These are phyloP conservation scores for Cydia splendana DNA, from an alignment of 1,140 invertebrate genomes.

Conservation along the genomic window DNA sequence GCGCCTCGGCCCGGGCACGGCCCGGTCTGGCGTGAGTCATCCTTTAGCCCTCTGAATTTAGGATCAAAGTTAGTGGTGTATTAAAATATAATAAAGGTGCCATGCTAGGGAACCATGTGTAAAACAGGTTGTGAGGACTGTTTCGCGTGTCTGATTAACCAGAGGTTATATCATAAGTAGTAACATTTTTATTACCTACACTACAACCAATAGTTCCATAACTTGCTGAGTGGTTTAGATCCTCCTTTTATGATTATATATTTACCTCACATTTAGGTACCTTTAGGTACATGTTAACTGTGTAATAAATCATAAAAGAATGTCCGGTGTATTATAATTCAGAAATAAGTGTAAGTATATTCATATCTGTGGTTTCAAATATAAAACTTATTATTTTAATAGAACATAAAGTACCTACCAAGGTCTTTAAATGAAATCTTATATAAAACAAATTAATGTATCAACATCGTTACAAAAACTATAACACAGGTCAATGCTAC, in stretches of 20 bases:
- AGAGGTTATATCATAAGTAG: background rate
- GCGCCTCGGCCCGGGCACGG: too few species aligned
- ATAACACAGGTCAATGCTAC: conserved; percentile 28
- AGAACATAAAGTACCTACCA: too few species aligned
- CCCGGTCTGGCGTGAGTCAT: too few species aligned
- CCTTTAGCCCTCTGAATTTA: too few species aligned
- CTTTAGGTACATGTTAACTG: too few species aligned
- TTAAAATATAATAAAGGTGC: background rate
- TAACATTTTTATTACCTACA: conserved; percentile 22
- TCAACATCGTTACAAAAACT: conserved; percentile 21
- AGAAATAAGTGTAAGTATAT: too few species aligned
- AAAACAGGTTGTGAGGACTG: background rate
- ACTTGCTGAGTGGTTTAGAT: background rate
- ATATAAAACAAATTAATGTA: background rate
- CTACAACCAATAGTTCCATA: background rate
- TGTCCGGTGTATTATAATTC: too few species aligned
- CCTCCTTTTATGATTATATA: background rate
- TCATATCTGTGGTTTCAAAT: too few species aligned
- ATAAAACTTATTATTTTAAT: too few species aligned
- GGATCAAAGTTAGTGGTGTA: too few species aligned
- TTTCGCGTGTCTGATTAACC: conserved; percentile 11
- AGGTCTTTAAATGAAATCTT: background rate
- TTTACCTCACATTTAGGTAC: too few species aligned
- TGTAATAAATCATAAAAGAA: too few species aligned
- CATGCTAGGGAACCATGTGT: background rate